Percentiles rank a stretch among this genome's conserved stretches.
Conservation (phyloP, 2,113 vertebrate species). For the Nanorana parkeri region DNA sequence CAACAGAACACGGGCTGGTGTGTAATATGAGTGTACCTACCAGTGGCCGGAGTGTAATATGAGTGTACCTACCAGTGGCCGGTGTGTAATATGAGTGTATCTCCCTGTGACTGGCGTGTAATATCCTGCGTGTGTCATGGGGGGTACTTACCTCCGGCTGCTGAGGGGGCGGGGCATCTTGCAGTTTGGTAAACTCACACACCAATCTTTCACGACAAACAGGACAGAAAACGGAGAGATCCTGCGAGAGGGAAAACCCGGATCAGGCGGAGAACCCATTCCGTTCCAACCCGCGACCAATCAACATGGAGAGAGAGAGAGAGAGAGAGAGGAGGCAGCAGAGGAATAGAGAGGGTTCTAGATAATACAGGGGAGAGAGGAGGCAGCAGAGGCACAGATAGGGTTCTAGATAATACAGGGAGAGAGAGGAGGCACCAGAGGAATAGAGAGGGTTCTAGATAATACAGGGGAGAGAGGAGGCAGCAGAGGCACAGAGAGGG, state of each 20-base stretch:
- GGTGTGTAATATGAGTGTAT: background rate
- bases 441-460: too few relatives aligned
- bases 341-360: conserved; percentile 66
- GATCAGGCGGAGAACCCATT: too few relatives aligned
- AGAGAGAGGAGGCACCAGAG: too few relatives aligned
- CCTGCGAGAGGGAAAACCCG: background rate
- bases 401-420: too few relatives aligned
- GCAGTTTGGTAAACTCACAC: conserved; percentile 17
- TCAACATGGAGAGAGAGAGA: too few relatives aligned
- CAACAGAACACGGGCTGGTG: background rate
- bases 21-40: too few relatives aligned
- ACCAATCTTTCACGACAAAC: conserved; percentile 37
- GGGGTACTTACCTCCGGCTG: background rate
- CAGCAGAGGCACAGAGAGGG: conserved; percentile 64
- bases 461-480: too few relatives aligned
- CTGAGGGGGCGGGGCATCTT: background rate
- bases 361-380: too few relatives aligned
- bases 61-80: background rate
- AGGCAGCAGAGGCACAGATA: too few relatives aligned
- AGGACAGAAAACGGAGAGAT: conserved; percentile 1
- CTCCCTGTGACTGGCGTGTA: background rate
- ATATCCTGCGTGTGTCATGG: accelerated
- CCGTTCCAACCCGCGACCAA: too few relatives aligned
- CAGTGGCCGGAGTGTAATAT: too few relatives aligned
- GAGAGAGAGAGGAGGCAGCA: background rate